Base-by-base conservation (phyloP, 2,113 vertebrate genomes). In the Platichthys stellatus region DNA sequence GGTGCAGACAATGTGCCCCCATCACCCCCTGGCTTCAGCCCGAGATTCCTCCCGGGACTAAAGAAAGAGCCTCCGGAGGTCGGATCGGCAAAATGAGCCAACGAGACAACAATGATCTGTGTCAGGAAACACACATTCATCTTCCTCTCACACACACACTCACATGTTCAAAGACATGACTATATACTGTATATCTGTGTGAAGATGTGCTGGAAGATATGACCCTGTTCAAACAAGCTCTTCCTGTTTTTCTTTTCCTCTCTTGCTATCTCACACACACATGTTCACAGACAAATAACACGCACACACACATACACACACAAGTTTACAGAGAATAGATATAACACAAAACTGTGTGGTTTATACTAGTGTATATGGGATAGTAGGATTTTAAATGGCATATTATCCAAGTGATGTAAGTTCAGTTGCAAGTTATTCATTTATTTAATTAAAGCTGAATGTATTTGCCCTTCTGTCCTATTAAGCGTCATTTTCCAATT, bases 1-100 rank as follows among this genome's bases (percentile, higher is more conserved):
- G 94, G 93, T 88, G 90, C 92, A 92, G 86, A 94, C 81, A 93
- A 92, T 93, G 79, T 87, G 76, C 92, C 93, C 92, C 86, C 91
- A 91, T 93, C 85, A 47, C 69, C 82, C 24, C 78, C 73, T 65
- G 77, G 83, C 66, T 82, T 64, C 58, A 70, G 58, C 80, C 76
- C 15, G 26, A 84, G 67, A 83, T 90, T 89, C 85, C 75, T 89
- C 73, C 60, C 61, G 74, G 76, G 67, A 69, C 69, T 74, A 84
- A 86, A 88, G 84, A 90, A 86, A 79, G 66, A 89, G 80, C 68
- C 74, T 89, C 87, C 82, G 86, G 90, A 90, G 90, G 88, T 84
- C 43, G 51, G 76, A 69, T 75, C 9, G 47, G 59, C 79, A 74
- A 67, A 82, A 88, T 49, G 71, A 80, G 60, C 58, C 71, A 72